Percentiles rank a stretch among this genome's conserved stretches.
Evolutionary conservation across 2,888 invertebrate genomes (phyloP).

Genomic region (Phyto melanocephala): DNA sequence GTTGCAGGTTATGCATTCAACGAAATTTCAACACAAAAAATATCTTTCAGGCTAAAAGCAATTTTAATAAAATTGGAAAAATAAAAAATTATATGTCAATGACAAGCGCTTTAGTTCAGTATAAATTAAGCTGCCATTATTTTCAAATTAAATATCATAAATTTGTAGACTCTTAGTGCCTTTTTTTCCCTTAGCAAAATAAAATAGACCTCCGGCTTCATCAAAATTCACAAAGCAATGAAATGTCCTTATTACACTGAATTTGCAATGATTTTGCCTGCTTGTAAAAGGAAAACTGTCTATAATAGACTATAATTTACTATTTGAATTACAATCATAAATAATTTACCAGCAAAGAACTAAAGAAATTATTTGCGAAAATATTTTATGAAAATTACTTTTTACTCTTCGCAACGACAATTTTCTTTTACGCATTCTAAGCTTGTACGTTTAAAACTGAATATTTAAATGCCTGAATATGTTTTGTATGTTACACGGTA

Average conservation of each 20-base stretch:
- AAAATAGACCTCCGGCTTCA: not conserved
- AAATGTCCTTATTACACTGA: not conserved
- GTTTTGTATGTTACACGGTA: too few relatives aligned
- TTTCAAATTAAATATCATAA: not conserved
- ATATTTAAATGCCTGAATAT: not conserved
- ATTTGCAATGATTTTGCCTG: too few relatives aligned
- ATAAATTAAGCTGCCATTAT: not conserved
- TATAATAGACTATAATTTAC: not conserved
- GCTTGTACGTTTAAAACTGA: not conserved
- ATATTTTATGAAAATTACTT: constrained; percentile 8
- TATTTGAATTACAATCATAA: constrained; percentile 24
- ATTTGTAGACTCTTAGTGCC: not conserved
- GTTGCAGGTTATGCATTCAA: not conserved
- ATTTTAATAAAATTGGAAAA: not conserved
- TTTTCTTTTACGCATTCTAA: not conserved
- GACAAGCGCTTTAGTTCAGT: not conserved
- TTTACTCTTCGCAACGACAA: not conserved
- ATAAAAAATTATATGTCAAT: too few relatives aligned
- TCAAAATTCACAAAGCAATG: not conserved
- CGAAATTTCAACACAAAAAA: not conserved
- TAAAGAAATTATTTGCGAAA: not conserved
- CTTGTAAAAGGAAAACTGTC: too few relatives aligned
- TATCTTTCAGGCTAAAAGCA: not conserved
- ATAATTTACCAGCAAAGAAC: constrained; percentile 11
- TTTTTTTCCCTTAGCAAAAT: not conserved